Evolutionary conservation across 2,888 invertebrate genomes (phyloP).

Genomic region (Monochamus alternatus): DNA sequence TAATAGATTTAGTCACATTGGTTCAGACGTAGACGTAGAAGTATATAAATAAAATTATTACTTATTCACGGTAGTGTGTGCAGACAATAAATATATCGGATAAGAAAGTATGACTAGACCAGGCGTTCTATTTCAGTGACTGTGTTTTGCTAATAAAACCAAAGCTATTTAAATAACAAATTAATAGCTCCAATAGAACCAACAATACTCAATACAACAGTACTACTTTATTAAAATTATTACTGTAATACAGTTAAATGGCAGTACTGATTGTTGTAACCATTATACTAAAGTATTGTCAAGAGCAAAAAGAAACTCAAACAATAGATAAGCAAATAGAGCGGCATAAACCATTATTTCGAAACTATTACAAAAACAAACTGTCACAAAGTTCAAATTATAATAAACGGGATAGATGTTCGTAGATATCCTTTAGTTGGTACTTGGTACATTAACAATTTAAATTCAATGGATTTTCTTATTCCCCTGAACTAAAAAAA

Average conservation of each 20-base stretch:
- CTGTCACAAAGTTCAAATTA: conserved; percentile 30
- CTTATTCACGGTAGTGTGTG: not conserved
- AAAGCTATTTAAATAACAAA: conserved; percentile 10
- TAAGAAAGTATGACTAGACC: conserved; percentile 10
- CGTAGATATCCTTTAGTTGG: conserved; percentile 28
- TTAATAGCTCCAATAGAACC: conserved; percentile 6
- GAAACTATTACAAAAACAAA: conserved; percentile 33
- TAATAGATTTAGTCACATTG: no score
- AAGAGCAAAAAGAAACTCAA: conserved; percentile 11
- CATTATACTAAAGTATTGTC: conserved; percentile 18
- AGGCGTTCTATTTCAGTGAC: conserved; percentile 11
- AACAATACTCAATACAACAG: conserved; percentile 12
- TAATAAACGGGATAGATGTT: conserved; percentile 29
- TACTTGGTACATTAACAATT: conserved; percentile 45
- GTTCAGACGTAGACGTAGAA: no score
- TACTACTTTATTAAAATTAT: conserved; percentile 6
- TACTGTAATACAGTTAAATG: conserved; percentile 9
- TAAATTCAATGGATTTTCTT: conserved; percentile 42
- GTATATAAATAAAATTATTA: no score
- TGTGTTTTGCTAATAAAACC: conserved; percentile 11
- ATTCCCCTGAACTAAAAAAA: conserved; percentile 35
- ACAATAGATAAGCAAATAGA: conserved; percentile 24
- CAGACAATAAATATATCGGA: not conserved
- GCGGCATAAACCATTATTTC: conserved; percentile 25
- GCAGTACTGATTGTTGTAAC: conserved; percentile 10